Conservation (phyloP, 2,888 invertebrate species). For the Sesia bembeciformis region DNA sequence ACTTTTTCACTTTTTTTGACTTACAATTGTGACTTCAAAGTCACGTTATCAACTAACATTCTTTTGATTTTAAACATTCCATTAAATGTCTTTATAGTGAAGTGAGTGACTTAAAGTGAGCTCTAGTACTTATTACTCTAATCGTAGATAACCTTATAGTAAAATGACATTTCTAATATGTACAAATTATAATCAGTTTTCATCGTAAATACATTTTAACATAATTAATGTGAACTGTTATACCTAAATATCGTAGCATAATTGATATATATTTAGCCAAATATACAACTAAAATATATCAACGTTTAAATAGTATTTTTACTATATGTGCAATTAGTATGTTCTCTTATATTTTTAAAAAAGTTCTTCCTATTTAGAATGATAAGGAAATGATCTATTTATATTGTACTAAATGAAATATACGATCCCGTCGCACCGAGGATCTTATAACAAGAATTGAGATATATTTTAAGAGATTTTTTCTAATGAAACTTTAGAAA, state of each 20-base stretch:
- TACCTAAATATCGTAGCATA: conserved; percentile 15
- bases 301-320: conserved; percentile 27
- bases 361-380: conserved; percentile 65
- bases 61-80: conserved; percentile 57
- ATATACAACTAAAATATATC: conserved; percentile 9
- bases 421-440: conserved; percentile 29
- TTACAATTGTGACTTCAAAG: not conserved
- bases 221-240: conserved; percentile 4
- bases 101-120: conserved; percentile 70
- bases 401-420: conserved; percentile 45
- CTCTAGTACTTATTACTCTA: conserved; percentile 60
- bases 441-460: conserved; percentile 48
- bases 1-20: not conserved
- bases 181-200: conserved; percentile 26
- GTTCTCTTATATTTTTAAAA: conserved; percentile 42
- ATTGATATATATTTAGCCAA: conserved; percentile 19
- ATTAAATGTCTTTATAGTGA: conserved; percentile 34
- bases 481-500: conserved; percentile 60
- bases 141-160: conserved; percentile 14
- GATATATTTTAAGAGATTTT: conserved; percentile 73
- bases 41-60: conserved; percentile 2
- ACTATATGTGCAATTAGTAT: conserved; percentile 64
- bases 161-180: conserved; percentile 22
- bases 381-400: conserved; percentile 61
- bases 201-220: conserved; percentile 8